Evolutionary conservation across 2,797 vertebrate species (phyloP), one percentile per base, ranked within the genome.

Genomic region (Cynodonichthys magdalenae): DNA sequence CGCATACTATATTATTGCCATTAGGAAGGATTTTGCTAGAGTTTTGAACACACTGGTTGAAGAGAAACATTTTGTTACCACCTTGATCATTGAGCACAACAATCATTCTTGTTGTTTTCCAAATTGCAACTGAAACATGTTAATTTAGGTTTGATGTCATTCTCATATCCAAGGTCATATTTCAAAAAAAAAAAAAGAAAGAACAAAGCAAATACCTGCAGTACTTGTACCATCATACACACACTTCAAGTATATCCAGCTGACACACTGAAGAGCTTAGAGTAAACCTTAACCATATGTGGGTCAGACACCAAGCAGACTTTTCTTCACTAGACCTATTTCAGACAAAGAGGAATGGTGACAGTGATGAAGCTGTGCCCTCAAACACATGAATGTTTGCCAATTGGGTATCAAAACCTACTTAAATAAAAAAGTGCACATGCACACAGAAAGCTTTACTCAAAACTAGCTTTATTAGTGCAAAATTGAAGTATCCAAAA

Each of bases 271-370:
- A 65, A 53, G 36, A 61, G 61, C 53, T 58, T 27, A 31, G 48
- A 62, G 64, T 71, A 80, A 89, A 87, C 77, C 59, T 74, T 34
- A 49, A 76, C 74, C 84, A 86, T 84, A 81, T 87, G 89, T 84
- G 83, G 84, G 88, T 87, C 84, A 83, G 75, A 79, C 63, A 66
- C n/a, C 61, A 47, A 47, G 59, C 77, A 64, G 71, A 61, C 41
- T 76, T 68, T 82, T 61, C 72, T 60, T 81, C 61, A 80, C 68
- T 69, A 66, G 48, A 72, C 59, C 57, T 41, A 15, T 66, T 64
- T 77, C 69, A 71, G 79, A 86, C 74, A 77, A 80, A 84, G 70
- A 85, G 62, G 65, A 48, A 59, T 55, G 70, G 63, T 84, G 87
- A 89, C 85, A 83, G 71, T 88, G 87, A 89, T 83, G 79, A 75